Conservation (phyloP, 2,113 vertebrate genomes). For the Acrocephalus kingi region DNA sequence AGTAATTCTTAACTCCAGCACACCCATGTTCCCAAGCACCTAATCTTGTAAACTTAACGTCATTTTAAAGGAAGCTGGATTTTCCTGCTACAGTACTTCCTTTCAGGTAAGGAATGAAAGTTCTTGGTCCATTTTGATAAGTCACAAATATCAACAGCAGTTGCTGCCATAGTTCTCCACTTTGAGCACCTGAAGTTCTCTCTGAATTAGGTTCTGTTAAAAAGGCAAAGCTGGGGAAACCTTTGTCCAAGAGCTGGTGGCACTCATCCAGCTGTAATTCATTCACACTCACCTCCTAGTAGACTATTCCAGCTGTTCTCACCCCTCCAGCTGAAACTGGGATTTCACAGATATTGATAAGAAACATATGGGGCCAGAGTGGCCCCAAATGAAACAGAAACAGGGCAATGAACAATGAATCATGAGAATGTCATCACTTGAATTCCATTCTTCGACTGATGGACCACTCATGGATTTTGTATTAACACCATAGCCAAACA, state of each 20-base stretch:
- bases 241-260: background rate
- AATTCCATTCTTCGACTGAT: background rate
- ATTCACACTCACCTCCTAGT: background rate
- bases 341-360: background rate
- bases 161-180: background rate
- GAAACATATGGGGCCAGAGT: background rate
- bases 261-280: background rate
- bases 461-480: background rate
- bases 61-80: background rate
- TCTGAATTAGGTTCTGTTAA: background rate
- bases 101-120: background rate
- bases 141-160: background rate
- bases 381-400: background rate
- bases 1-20: background rate
- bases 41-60: background rate
- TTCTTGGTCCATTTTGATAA: background rate
- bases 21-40: fast-evolving
- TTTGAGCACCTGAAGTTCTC: background rate
- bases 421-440: background rate
- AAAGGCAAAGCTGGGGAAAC: background rate
- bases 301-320: background rate
- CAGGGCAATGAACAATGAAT: background rate
- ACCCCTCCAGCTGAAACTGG: background rate
- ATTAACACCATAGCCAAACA: fast-evolving
- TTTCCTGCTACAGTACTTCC: background rate